Percentiles rank a stretch among this genome's conserved stretches.
These are phyloP conservation scores for Polymixis lichenea DNA, from an alignment of 2,888 invertebrate species.

Conservation along the genomic window DNA sequence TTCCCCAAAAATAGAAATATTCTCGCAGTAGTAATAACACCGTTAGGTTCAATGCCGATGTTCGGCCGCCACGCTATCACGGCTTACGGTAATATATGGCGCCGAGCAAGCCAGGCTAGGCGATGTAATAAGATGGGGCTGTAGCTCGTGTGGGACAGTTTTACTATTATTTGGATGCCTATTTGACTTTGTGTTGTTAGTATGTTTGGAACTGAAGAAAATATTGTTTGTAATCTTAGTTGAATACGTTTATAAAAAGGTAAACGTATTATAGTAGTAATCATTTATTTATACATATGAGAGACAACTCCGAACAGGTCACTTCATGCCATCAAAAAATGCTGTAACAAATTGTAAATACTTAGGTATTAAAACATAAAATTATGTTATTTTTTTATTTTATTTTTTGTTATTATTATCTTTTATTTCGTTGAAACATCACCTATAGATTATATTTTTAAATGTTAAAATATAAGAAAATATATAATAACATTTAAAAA, in stretches of 20 bases:
- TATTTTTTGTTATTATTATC: no score
- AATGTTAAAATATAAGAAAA: no score
- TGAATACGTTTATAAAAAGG: neutral
- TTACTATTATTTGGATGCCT: conserved; percentile 40
- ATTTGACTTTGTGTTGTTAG: conserved; percentile 30
- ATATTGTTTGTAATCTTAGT: neutral
- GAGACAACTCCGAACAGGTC: neutral
- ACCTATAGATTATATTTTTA: no score
- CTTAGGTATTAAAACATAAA: no score
- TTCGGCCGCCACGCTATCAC: conserved; percentile 50
- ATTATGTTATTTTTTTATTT: neutral
- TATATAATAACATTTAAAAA: no score
- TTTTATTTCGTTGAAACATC: no score
- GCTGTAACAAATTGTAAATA: neutral
- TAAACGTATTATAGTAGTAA: neutral
- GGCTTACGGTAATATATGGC: conserved; percentile 56
- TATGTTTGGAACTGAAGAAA: neutral
- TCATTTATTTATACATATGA: no score
- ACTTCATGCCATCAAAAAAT: no score
- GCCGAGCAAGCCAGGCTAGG: conserved; percentile 36
- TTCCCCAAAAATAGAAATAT: conserved; percentile 27
- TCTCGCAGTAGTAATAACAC: conserved; percentile 29
- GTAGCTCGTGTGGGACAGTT: conserved; percentile 32
- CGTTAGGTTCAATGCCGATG: conserved; percentile 27
- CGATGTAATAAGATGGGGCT: conserved; percentile 51